Percentiles rank a stretch among this genome's conserved stretches.
These are phyloP conservation scores for Ctenopoma multispine DNA, from an alignment of 2,797 vertebrate genomes.

Conservation along the genomic window DNA sequence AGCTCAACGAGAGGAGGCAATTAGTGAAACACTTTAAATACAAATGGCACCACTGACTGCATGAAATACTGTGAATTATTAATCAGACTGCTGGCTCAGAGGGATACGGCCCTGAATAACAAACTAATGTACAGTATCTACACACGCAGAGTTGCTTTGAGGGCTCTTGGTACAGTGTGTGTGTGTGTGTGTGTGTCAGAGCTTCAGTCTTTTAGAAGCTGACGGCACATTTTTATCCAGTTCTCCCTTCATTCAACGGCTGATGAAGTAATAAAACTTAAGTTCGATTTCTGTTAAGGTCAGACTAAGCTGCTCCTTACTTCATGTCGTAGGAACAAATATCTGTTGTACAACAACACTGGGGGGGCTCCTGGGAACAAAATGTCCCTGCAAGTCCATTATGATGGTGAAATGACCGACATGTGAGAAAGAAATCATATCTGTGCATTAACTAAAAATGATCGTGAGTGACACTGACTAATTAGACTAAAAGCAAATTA, in stretches of 20 bases:
- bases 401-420: too few species aligned
- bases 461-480: too few species aligned
- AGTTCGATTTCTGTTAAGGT: neutral
- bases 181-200: too few species aligned
- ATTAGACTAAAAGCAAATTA: too few species aligned
- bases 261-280: neutral
- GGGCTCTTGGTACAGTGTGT: neutral
- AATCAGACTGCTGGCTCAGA: conserved; percentile 40
- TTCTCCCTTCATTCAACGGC: too few species aligned
- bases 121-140: conserved; percentile 25
- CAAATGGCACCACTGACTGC: conserved; percentile 56
- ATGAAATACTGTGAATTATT: conserved; percentile 59
- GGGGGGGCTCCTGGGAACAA: too few species aligned
- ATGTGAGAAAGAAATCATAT: too few species aligned
- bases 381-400: too few species aligned
- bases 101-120: conserved; percentile 39
- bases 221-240: too few species aligned
- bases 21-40: conserved; percentile 71
- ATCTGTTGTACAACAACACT: neutral
- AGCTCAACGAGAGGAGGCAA: conserved; percentile 65
- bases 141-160: neutral
- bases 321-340: neutral
- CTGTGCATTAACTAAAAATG: too few species aligned
- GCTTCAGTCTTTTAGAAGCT: neutral
- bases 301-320: neutral